These are phyloP conservation scores for Caenorhabditis brenneri DNA, from an alignment of 1,140 invertebrate genomes.

Conservation along the genomic window DNA sequence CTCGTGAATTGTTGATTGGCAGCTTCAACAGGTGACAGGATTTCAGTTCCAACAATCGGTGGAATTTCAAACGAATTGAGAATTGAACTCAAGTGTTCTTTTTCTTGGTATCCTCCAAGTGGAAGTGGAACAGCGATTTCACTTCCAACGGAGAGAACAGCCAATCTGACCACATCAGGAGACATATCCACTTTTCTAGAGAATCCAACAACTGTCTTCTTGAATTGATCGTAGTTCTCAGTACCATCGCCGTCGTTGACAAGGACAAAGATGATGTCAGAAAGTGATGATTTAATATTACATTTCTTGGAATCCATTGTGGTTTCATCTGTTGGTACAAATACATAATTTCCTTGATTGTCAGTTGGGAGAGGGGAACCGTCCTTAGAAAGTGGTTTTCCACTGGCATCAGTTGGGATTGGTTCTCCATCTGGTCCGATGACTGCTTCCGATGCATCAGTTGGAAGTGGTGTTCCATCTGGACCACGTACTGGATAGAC, in stretches of 20 bases:
- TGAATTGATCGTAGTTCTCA: not conserved
- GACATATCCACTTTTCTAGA: slow-evolving; percentile 52
- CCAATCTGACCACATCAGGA: slow-evolving; percentile 59
- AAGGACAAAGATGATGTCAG: slow-evolving; percentile 50
- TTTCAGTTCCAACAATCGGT: slow-evolving; percentile 51
- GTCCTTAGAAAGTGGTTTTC: slow-evolving; percentile 35
- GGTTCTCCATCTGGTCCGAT: slow-evolving; percentile 43
- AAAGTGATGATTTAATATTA: no score
- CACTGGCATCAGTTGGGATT: slow-evolving; percentile 41
- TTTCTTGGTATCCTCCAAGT: slow-evolving; percentile 65
- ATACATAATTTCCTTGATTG: not conserved
- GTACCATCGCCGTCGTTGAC: slow-evolving; percentile 46
- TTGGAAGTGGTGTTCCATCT: slow-evolving; percentile 53
- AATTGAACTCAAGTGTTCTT: slow-evolving; percentile 45
- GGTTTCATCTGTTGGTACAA: not conserved
- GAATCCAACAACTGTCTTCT: not conserved
- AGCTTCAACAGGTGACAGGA: slow-evolving; percentile 47
- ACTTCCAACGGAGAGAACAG: slow-evolving; percentile 59
- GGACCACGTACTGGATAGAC: slow-evolving; percentile 53
- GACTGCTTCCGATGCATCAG: slow-evolving; percentile 19
- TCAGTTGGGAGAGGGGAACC: slow-evolving; percentile 49
- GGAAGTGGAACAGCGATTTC: slow-evolving; percentile 60
- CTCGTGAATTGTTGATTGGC: slow-evolving; percentile 59
- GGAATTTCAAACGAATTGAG: slow-evolving; percentile 6
- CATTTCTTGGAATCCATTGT: not conserved